Base-by-base conservation (phyloP, 1,140 invertebrate genomes). In the Adelges cooleyi region DNA sequence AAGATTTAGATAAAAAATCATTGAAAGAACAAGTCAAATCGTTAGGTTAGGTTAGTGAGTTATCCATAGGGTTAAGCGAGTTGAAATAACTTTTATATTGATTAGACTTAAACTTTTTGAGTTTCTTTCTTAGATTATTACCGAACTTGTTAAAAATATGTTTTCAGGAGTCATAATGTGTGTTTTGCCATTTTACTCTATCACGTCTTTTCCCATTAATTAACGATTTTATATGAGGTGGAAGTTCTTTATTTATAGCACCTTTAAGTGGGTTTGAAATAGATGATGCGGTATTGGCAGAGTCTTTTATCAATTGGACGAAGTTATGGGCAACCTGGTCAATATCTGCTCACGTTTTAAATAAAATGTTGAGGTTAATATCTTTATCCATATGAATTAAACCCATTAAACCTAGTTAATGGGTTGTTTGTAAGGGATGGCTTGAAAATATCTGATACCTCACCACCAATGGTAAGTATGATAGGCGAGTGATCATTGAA, bases 401-500 rank as follows among this genome's bases (percentile, higher is more conserved):
- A 48, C 18, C n/a, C n/a, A 56, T 33, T 38, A 11, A 4, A 18
- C 18, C 52, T 33, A 56, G 18, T 56, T 33, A 38, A 38, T 33
- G 20, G 33, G 11, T 33, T 18, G 40, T 56, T 56, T 10, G 11
- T 22, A 3, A 56, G 15, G 13, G 44, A 48, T 17, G n/a, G 44
- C 18, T 18, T 48, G 18, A 18, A 48, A 18, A 8, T 18, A 6
- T 20, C 6, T 48, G 18, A 20, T 18, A 48, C 18, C 9, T 17
- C 18, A 20, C 22, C 44, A 48, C 15, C 17, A 20, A 48, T 48
- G 44, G 44, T 67, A 51, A 66, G 33, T 22, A 52, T 52, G 18
- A 66, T 11, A 17, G 65, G 70, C 15, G 71, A 67, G 59, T 73
- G 71, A 59, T 72, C 71, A 2, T 68, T 72, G 13, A 67, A 70